Evolutionary conservation across 2,797 vertebrate species (phyloP).

Genomic region (Peromyscus attwateri): DNA sequence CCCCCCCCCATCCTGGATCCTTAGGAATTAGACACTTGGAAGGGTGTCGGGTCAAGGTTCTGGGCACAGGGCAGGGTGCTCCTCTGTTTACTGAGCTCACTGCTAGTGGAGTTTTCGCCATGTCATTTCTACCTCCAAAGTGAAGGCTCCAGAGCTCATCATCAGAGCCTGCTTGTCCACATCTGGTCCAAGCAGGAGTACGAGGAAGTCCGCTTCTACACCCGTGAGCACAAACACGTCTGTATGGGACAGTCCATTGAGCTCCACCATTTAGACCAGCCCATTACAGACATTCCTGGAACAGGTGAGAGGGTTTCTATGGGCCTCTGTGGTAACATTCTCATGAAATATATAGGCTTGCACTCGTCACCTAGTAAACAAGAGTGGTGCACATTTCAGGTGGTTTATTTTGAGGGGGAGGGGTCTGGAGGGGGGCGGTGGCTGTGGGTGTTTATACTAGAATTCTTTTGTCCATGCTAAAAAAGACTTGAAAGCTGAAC

Average conservation of each 20-base stretch:
- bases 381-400: constrained; percentile 9
- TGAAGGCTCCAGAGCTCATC: constrained; percentile 38
- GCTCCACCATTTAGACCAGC: background rate
- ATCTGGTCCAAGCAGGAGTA: background rate
- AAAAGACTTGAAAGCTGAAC: constrained; percentile 64
- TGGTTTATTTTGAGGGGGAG: background rate
- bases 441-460: constrained; percentile 58
- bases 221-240: constrained; percentile 9
- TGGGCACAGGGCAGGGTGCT: background rate
- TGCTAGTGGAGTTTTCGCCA: constrained; percentile 35
- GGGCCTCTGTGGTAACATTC: constrained; percentile 20
- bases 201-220: background rate
- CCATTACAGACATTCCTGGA: background rate
- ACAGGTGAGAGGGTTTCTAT: constrained; percentile 21
- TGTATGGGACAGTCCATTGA: background rate
- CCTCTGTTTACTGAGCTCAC: background rate
- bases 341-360: background rate
- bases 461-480: constrained; percentile 28
- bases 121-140: constrained; percentile 76
- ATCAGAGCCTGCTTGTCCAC: background rate
- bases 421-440: background rate
- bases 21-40: constrained; percentile 17
- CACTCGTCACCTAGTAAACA: background rate
- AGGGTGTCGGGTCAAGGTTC: constrained; percentile 41
- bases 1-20: background rate